Evolutionary conservation across 2,113 vertebrate genomes (phyloP).

Genomic region (Neofelis nebulosa): DNA sequence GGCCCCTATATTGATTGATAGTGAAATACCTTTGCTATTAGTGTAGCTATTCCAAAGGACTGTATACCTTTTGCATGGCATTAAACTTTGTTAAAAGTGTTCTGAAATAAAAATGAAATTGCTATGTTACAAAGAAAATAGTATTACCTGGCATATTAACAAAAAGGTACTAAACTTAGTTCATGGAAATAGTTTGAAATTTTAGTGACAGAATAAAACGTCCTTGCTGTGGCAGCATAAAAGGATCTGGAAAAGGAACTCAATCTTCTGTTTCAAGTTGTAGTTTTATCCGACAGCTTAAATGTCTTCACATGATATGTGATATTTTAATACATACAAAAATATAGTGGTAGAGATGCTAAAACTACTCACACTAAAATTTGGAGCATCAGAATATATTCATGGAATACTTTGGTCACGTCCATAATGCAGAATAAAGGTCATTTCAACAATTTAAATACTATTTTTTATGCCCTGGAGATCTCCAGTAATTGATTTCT

Average conservation of each 20-base stretch:
- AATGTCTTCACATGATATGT: not conserved
- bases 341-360: not conserved
- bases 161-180: slow-evolving; percentile 24
- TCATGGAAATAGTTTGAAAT: slow-evolving; percentile 23
- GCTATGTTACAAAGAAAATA: slow-evolving; percentile 19
- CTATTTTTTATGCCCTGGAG: not conserved
- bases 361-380: not conserved
- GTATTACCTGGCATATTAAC: not conserved
- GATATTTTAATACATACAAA: not conserved
- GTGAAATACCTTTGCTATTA: not conserved
- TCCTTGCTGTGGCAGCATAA: not conserved
- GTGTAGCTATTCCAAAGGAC: not conserved
- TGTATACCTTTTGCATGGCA: not conserved
- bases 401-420: not conserved
- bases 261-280: slow-evolving; percentile 7
- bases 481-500: slow-evolving; percentile 35
- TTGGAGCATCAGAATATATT: not conserved
- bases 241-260: not conserved
- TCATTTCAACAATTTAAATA: slow-evolving; percentile 27
- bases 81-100: slow-evolving; percentile 22
- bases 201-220: slow-evolving; percentile 56
- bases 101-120: slow-evolving; percentile 49
- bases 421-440: not conserved
- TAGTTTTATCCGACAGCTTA: not conserved
- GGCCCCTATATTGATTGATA: not conserved